A percentile compares a stretch with the other conserved stretches of the same genome.
These are phyloP conservation scores for Sebastes wilsoni DNA, from an alignment of 2,797 vertebrate species.

Conservation along the genomic window DNA sequence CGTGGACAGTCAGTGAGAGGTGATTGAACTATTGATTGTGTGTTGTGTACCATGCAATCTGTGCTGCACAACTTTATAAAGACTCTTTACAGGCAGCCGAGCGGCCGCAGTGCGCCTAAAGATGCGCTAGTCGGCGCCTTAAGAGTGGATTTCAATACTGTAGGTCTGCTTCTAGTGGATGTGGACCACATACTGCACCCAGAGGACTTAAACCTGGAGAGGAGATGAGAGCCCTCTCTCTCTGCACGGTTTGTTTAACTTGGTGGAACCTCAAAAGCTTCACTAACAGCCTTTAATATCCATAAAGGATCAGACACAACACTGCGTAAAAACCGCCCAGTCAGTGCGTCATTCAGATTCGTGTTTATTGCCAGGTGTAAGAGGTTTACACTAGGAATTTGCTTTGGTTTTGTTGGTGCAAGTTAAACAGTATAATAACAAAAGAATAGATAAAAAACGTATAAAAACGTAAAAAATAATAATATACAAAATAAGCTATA, in stretches of 20 bases:
- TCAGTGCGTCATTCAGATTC: not conserved
- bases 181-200: not conserved
- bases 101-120: constrained; percentile 47
- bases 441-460: no score
- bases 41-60: not conserved
- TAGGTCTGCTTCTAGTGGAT: not conserved
- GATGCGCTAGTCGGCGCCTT: constrained; percentile 79
- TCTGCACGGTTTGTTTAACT: not conserved
- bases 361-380: no score
- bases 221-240: not conserved
- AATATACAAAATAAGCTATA: no score
- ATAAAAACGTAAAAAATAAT: no score
- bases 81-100: not conserved
- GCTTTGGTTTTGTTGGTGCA: no score
- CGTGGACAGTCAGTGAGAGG: not conserved
- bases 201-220: constrained; percentile 11
- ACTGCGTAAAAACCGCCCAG: not conserved
- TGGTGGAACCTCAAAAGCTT: not conserved
- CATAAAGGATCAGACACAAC: not conserved
- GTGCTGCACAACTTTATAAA: constrained; percentile 23
- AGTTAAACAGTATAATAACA: no score
- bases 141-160: constrained; percentile 53
- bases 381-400: no score
- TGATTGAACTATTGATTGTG: not conserved
- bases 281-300: not conserved